A percentile compares a stretch with the other conserved stretches of the same genome.
Conservation (phyloP, 2,888 invertebrate genomes). For the Salpingus planirostris region DNA sequence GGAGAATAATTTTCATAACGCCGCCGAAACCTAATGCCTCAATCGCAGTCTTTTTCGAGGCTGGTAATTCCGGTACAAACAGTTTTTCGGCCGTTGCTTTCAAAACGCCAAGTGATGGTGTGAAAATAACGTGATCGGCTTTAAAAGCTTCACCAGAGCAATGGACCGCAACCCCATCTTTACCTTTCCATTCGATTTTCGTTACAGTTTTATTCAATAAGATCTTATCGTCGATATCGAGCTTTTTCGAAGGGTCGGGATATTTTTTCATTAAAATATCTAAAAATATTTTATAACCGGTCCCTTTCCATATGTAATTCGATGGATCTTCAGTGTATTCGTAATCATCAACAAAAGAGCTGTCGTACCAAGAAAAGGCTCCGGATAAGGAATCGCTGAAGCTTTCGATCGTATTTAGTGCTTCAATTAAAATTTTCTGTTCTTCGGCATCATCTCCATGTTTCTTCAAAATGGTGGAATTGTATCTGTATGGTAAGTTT, state of each 20-base stretch:
- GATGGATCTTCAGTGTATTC: no score
- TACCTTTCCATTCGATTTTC: constrained; percentile 15
- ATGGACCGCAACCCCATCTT: constrained; percentile 10
- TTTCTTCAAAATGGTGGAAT: constrained; percentile 12
- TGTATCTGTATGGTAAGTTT: constrained; percentile 14
- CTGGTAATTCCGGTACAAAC: constrained; percentile 20
- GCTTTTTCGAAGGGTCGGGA: constrained; percentile 17
- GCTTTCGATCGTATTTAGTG: no score
- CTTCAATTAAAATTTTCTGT: constrained; percentile 14
- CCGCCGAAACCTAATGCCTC: constrained; percentile 21
- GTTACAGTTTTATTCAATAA: constrained; percentile 20
- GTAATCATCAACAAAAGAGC: no score
- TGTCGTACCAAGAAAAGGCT: constrained; percentile 54
- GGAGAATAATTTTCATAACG: constrained; percentile 20
- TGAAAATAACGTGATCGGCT: constrained; percentile 56
- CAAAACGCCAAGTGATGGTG: constrained; percentile 34
- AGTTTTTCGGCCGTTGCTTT: constrained; percentile 18
- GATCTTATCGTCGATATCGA: constrained; percentile 25
- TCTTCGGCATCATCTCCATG: constrained; percentile 14
- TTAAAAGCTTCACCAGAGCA: constrained; percentile 41
- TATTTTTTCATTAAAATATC: constrained; percentile 48
- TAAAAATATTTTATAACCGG: constrained; percentile 56
- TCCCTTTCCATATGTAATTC: constrained; percentile 68
- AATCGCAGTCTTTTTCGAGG: constrained; percentile 21
- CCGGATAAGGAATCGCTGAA: no score